Evolutionary conservation across 2,113 vertebrate species (phyloP).

Genomic region (Amphiprion percula): DNA sequence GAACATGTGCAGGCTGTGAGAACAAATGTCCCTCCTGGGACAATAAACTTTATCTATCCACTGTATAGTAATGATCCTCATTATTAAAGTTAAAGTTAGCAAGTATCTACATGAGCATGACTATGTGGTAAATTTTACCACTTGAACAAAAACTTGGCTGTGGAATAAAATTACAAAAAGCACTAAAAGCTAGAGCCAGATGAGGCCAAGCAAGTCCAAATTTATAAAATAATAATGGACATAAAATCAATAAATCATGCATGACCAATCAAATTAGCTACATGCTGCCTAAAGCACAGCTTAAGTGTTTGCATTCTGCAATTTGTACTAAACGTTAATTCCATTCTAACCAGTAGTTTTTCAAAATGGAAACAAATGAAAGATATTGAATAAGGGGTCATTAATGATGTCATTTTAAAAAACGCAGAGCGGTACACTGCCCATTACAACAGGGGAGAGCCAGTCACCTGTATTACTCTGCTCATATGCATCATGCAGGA

Average conservation of each 20-base stretch:
- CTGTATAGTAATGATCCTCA: not conserved
- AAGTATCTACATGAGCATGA: not conserved
- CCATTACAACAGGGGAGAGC: slow-evolving; percentile 39
- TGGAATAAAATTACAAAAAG: slow-evolving; percentile 1
- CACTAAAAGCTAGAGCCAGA: not conserved
- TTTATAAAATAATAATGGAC: slow-evolving; percentile 10
- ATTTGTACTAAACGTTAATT: slow-evolving; percentile 28
- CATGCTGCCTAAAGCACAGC: not conserved
- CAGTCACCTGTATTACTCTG: slow-evolving; percentile 34
- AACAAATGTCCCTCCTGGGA: slow-evolving; percentile 1
- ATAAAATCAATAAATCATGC: slow-evolving; percentile 19
- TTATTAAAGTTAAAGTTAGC: too few species aligned
- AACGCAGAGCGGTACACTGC: slow-evolving; percentile 9
- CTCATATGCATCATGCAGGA: slow-evolving; percentile 66
- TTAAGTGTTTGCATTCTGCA: slow-evolving; percentile 26
- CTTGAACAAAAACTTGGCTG: not conserved
- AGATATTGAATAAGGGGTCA: slow-evolving; percentile 28
- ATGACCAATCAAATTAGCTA: slow-evolving; percentile 26
- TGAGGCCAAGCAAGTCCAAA: not conserved
- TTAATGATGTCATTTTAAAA: slow-evolving; percentile 47
- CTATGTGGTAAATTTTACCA: not conserved
- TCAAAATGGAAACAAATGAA: slow-evolving; percentile 47
- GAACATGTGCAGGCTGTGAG: not conserved
- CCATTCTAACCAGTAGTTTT: not conserved
- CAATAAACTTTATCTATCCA: not conserved